These are phyloP conservation scores for Nasonia giraulti DNA, from an alignment of 1,140 invertebrate genomes.

Conservation along the genomic window DNA sequence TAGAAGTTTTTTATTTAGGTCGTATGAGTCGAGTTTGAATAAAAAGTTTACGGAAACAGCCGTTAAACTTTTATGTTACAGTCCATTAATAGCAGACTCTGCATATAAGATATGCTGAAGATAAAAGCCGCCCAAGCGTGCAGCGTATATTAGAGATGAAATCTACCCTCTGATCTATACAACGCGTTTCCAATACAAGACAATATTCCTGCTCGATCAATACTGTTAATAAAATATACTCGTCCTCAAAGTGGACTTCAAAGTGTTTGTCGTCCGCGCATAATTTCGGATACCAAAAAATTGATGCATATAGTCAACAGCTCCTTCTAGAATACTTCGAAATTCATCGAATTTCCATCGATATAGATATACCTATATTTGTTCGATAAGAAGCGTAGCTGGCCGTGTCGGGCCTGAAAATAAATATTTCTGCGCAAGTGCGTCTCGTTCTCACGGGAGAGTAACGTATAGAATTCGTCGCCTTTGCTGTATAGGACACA, in stretches of 20 bases:
- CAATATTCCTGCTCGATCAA: background rate
- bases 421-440: constrained; percentile 27
- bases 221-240: background rate
- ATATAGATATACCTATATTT: background rate
- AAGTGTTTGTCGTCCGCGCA: background rate
- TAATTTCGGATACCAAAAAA: background rate
- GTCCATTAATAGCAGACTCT: no score
- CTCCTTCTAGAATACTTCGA: background rate
- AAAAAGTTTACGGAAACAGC: no score
- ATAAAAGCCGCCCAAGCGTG: no score
- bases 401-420: background rate
- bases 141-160: background rate
- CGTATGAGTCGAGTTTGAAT: no score
- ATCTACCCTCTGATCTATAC: background rate
- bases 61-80: no score
- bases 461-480: background rate
- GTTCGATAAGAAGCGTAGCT: background rate
- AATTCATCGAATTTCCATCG: no score
- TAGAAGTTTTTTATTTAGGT: no score
- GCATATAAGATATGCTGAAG: no score
- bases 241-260: background rate
- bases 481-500: background rate
- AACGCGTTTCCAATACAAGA: no score
- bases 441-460: background rate
- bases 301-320: no score